Percentiles rank a stretch among this genome's conserved stretches.
Evolutionary conservation across 2,888 invertebrate genomes (phyloP).

Genomic region (Orthonevra nobilis): DNA sequence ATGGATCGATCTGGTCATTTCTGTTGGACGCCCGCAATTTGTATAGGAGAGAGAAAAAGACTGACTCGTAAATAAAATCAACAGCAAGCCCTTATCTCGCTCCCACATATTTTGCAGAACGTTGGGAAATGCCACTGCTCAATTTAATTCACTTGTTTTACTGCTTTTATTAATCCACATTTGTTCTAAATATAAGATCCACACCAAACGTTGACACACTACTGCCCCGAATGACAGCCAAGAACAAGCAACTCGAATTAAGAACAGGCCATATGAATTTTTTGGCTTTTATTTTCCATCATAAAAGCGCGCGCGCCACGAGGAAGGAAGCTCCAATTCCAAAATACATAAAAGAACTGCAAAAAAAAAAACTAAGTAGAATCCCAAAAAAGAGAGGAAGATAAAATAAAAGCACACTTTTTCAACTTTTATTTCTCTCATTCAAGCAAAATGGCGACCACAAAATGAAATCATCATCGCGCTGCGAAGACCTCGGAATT

Average conservation of each 20-base stretch:
- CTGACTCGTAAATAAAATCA: conserved; percentile 78
- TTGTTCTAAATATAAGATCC: too few relatives aligned
- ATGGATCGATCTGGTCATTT: conserved; percentile 11
- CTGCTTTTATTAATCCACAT: background rate
- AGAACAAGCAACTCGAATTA: conserved; percentile 25
- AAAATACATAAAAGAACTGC: conserved; percentile 18
- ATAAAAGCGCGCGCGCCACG: conserved; percentile 50
- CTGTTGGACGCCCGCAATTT: conserved; percentile 80
- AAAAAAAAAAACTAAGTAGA: conserved; percentile 20
- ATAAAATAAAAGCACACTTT: conserved; percentile 53
- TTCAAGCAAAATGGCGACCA: conserved; percentile 69
- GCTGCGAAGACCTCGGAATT: conserved; percentile 48
- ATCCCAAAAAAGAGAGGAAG: conserved; percentile 14
- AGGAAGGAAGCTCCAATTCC: conserved; percentile 59
- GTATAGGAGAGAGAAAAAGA: conserved; percentile 81
- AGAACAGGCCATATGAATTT: too few relatives aligned
- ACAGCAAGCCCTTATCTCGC: conserved; percentile 81
- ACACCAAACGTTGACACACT: conserved; percentile 13
- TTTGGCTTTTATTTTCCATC: conserved; percentile 32
- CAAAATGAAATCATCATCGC: conserved; percentile 62
- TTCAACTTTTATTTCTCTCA: conserved; percentile 31
- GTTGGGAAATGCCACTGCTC: conserved; percentile 63
- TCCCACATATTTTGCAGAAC: conserved; percentile 81
- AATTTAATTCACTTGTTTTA: background rate
- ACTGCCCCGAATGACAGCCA: conserved; percentile 20